These are phyloP conservation scores for Tychaedon coryphoeus DNA, from an alignment of 2,113 vertebrate species.

Conservation along the genomic window DNA sequence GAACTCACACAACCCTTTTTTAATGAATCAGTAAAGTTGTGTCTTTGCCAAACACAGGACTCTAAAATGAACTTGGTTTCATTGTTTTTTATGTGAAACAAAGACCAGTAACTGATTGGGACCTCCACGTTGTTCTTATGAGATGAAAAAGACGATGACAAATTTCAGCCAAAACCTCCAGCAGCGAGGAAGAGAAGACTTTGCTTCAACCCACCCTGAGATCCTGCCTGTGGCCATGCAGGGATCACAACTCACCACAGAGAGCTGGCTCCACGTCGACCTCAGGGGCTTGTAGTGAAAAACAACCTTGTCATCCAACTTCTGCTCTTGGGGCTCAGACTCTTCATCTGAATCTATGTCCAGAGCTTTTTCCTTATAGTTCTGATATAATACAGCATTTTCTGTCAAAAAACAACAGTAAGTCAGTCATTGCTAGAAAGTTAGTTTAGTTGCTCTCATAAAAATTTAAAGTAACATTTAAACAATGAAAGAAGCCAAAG, in stretches of 20 bases:
- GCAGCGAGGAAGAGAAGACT: not conserved
- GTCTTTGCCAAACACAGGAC: not conserved
- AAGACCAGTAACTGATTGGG: not conserved
- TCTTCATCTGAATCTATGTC: conserved; percentile 95
- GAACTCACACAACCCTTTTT: not conserved
- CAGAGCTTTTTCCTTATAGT: conserved; percentile 95
- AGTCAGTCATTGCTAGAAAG: not conserved
- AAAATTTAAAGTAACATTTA: not conserved
- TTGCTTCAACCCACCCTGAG: not conserved
- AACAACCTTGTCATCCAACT: conserved; percentile 79
- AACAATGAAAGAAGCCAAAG: not conserved
- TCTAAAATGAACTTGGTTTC: not conserved
- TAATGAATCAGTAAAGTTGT: not conserved
- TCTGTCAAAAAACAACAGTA: conserved; percentile 69
- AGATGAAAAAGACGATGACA: not conserved
- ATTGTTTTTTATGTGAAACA: not conserved
- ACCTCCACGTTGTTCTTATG: rapidly evolving
- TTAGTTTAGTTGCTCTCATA: not conserved
- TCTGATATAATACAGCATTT: conserved; percentile 93
- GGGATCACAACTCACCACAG: conserved; percentile 77
- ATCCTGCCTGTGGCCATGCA: not conserved
- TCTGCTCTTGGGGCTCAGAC: conserved; percentile 77
- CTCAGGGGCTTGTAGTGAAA: conserved; percentile 85
- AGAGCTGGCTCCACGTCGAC: conserved; percentile 93
- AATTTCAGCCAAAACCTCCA: not conserved